phyloP scores from a whole-genome alignment of 2,797 vertebrate genomes.

The Parauchenoglanis ngamensis region DNA sequence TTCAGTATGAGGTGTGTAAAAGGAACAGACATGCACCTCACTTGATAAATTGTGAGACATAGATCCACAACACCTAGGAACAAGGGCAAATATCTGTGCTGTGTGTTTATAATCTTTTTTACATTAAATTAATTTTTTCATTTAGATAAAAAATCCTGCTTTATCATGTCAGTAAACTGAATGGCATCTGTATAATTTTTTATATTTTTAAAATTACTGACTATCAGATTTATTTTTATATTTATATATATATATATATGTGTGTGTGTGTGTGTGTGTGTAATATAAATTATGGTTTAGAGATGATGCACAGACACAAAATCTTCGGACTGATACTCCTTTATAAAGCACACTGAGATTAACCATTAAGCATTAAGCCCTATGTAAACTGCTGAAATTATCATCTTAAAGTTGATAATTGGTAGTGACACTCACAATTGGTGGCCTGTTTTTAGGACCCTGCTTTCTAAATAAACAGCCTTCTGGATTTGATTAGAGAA shows the following conservation, averaged over 20 bases:
- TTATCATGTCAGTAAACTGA: neutral
- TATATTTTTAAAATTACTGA: neutral
- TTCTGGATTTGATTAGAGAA: constrained; percentile 55
- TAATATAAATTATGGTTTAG: neutral
- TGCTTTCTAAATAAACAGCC: constrained; percentile 55
- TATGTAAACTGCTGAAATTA: constrained; percentile 33
- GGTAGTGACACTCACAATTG: constrained; percentile 52
- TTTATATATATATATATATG: too few relatives aligned
- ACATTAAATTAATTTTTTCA: neutral
- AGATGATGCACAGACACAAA: constrained; percentile 27
- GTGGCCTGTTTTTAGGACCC: constrained; percentile 53
- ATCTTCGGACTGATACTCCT: constrained; percentile 32
- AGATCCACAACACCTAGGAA: neutral
- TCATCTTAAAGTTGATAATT: constrained; percentile 44
- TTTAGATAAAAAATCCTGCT: neutral
- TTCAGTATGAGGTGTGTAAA: neutral
- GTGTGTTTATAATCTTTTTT: neutral
- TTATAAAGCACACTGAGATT: constrained; percentile 37
- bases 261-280: too few relatives aligned
- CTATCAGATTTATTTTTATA: neutral
- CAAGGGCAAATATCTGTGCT: neutral
- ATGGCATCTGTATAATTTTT: neutral
- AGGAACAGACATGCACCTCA: neutral
- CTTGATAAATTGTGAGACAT: neutral
- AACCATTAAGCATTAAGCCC: constrained; percentile 27